These are phyloP conservation scores for Typhlomys cinereus DNA, from an alignment of 2,113 vertebrate genomes.

Conservation along the genomic window DNA sequence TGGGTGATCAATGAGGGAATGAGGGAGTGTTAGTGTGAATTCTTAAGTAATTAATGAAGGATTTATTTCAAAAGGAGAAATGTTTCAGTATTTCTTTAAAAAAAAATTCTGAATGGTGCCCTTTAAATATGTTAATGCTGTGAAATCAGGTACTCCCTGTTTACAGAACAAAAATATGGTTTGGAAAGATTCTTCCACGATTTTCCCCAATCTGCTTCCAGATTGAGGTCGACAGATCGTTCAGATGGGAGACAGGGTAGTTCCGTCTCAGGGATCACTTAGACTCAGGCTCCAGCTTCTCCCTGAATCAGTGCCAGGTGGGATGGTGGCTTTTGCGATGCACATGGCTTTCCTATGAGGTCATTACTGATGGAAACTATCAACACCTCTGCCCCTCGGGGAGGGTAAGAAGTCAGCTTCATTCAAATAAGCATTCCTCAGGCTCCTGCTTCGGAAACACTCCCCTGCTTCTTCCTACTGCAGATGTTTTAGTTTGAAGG, in stretches of 20 bases:
- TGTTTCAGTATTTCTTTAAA: slow-evolving; percentile 6
- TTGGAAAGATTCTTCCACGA: slow-evolving; percentile 23
- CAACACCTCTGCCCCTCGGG: slow-evolving; percentile 67
- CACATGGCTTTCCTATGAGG: slow-evolving; percentile 71
- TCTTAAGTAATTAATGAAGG: neutral
- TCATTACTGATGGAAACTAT: slow-evolving; percentile 76
- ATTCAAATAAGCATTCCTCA: slow-evolving; percentile 69
- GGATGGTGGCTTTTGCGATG: slow-evolving; percentile 57
- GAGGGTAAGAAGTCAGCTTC: slow-evolving; percentile 67
- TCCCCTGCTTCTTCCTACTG: slow-evolving; percentile 26
- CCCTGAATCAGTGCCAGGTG: slow-evolving; percentile 69
- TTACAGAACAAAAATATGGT: neutral
- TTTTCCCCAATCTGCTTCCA: slow-evolving; percentile 22
- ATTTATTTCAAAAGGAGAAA: neutral
- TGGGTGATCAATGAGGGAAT: neutral
- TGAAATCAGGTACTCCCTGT: neutral
- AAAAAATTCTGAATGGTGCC: neutral
- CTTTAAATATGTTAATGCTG: neutral
- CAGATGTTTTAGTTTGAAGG: slow-evolving; percentile 68
- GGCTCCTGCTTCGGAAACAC: slow-evolving; percentile 61
- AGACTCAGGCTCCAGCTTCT: slow-evolving; percentile 31
- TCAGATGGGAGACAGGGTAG: slow-evolving; percentile 37
- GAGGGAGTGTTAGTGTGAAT: neutral
- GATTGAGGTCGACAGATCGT: neutral
- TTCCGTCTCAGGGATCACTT: slow-evolving; percentile 27